Evolutionary conservation across 2,113 vertebrate species (phyloP).

Genomic region (Delphinus delphis): DNA sequence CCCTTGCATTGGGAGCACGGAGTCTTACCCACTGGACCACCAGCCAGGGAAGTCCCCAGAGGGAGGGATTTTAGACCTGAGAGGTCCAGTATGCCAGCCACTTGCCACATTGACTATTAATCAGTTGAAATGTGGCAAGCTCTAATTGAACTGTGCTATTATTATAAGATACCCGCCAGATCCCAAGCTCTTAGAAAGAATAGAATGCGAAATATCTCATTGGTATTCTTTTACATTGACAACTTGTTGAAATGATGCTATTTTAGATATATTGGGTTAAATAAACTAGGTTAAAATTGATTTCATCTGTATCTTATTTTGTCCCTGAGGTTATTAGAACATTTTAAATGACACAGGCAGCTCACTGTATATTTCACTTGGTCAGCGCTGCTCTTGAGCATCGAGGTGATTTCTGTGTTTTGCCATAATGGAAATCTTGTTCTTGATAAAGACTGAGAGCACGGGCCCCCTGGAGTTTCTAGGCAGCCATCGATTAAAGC

Average conservation of each 20-base stretch:
- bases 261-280: background rate
- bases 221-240: background rate
- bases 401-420: constrained; percentile 4
- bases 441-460: background rate
- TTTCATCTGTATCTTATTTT: background rate
- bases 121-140: background rate
- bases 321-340: background rate
- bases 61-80: background rate
- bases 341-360: background rate
- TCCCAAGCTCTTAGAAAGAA: background rate
- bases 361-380: background rate
- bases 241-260: background rate
- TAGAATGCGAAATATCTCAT: background rate
- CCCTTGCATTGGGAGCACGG: no score
- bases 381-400: background rate
- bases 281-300: background rate
- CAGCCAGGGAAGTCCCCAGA: background rate
- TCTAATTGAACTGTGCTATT: background rate
- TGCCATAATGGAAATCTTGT: background rate
- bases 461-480: background rate
- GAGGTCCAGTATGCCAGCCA: background rate
- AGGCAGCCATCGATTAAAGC: background rate
- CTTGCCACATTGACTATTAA: background rate
- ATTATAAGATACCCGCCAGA: background rate
- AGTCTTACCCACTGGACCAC: no score